Percentiles rank a stretch among this genome's conserved stretches.
phyloP scores from a whole-genome alignment of 2,797 vertebrate species.

The Sebastes dallii region DNA sequence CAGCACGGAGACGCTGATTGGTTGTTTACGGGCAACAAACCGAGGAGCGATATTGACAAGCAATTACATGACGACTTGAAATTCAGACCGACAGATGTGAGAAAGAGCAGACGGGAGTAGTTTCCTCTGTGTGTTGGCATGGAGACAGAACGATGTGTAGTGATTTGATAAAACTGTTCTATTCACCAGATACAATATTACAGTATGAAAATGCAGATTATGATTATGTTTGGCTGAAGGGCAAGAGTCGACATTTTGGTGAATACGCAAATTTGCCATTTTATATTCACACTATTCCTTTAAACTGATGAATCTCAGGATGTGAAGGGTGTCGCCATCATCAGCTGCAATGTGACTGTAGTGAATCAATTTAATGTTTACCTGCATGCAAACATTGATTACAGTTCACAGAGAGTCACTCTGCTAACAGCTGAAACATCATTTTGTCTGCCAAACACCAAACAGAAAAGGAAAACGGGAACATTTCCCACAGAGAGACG shows the following conservation, averaged over 20 bases:
- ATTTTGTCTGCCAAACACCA: background rate
- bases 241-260: background rate
- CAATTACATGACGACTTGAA: constrained; percentile 36
- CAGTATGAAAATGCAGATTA: background rate
- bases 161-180: background rate
- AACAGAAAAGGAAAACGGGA: background rate
- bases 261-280: background rate
- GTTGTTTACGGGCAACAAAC: constrained; percentile 20
- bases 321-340: background rate
- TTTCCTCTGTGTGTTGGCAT: background rate
- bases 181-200: background rate
- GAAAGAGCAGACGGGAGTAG: background rate
- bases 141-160: background rate
- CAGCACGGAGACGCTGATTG: constrained; percentile 34
- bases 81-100: constrained; percentile 5
- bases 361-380: background rate
- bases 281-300: background rate
- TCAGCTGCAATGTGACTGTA: background rate
- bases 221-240: background rate
- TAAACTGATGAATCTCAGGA: background rate
- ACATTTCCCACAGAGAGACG: background rate
- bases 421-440: background rate
- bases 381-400: background rate
- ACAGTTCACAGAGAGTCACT: background rate
- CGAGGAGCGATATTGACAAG: constrained; percentile 30